phyloP scores from a whole-genome alignment of 2,113 vertebrate genomes.

The Oenanthe oenanthe region DNA sequence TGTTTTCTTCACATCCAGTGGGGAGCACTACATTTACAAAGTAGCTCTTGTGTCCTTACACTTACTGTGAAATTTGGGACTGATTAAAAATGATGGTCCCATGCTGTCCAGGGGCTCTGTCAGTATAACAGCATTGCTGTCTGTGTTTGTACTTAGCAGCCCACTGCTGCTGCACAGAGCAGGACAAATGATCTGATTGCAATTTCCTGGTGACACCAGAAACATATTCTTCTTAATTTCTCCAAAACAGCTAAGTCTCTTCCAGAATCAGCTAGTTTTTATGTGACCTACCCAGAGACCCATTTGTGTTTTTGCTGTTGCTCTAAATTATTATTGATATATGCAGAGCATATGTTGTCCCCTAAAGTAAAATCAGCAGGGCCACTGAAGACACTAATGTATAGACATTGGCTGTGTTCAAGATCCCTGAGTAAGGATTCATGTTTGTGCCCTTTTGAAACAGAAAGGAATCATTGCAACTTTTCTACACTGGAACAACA shows the following conservation, averaged over 20 bases:
- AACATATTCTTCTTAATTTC: background rate
- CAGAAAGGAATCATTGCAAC: background rate
- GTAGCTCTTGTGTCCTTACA: background rate
- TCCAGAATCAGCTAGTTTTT: background rate
- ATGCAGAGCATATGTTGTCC: background rate
- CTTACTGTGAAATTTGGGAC: background rate
- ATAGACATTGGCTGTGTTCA: background rate
- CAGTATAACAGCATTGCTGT: background rate
- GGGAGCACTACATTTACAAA: background rate
- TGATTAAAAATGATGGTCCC: background rate
- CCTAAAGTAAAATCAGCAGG: background rate
- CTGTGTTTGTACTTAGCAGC: background rate
- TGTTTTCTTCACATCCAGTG: background rate
- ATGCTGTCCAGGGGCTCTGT: background rate
- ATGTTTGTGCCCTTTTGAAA: background rate
- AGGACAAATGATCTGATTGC: background rate
- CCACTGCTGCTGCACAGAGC: background rate
- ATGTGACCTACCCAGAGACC: background rate
- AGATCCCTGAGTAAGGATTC: background rate
- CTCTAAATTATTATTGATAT: background rate
- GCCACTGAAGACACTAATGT: background rate
- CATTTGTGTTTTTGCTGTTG: background rate
- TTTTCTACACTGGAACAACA: background rate
- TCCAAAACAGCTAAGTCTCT: background rate
- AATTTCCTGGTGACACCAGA: background rate